Base-by-base conservation (phyloP, 2,888 invertebrate genomes). In the Sylvicola cinctus region DNA sequence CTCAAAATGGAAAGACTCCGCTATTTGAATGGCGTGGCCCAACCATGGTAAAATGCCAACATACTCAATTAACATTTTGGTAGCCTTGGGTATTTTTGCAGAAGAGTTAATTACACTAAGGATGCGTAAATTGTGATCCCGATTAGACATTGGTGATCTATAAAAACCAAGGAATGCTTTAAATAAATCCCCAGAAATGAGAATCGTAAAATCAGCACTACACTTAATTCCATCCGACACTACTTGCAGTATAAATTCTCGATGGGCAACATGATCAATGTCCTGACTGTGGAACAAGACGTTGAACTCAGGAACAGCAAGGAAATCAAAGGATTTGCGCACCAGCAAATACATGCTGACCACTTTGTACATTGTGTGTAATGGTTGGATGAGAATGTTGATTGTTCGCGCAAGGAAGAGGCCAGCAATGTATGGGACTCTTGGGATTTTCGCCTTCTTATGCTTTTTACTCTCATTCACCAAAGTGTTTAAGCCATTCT, bases 221-320 rank as follows among this genome's bases (percentile, higher is more conserved):
- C 74, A 72, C 47, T 74, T 72, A 27, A 84, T 62, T 2, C 90
- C 87, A 44, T 84, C 74, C 12, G 64, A 60, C 23, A 91, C 63
- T 7, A 85, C 57, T 44, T 75, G 67, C 8, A 91, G 58, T 25
- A 88, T 74, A 73, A 90, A 93, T 16, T 63, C 58, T 30, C 81
- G 63, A 45, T 83, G 74, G 1, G 67, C 65, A 14, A 66, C 63
- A 35, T 69, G 64, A 43, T 76, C 68, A 0, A 80, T 62, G 36
- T 80, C 77, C 8, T 74, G 66, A 40, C 80, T 84, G 49, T 83
- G 77, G 48, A 90, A 76, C 26, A 90, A 67, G 34, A 77, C 74
- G 39, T 84, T 71, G 47, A 90, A 75, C 50, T 91, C 90, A 1
- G 91, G 91, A n/a, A 91, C 74, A 3, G 72, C 66, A 11, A 68